These are phyloP conservation scores for Paelopatides confundens DNA, from an alignment of 53 echinoderm and acorn worm species.

Conservation along the genomic window DNA sequence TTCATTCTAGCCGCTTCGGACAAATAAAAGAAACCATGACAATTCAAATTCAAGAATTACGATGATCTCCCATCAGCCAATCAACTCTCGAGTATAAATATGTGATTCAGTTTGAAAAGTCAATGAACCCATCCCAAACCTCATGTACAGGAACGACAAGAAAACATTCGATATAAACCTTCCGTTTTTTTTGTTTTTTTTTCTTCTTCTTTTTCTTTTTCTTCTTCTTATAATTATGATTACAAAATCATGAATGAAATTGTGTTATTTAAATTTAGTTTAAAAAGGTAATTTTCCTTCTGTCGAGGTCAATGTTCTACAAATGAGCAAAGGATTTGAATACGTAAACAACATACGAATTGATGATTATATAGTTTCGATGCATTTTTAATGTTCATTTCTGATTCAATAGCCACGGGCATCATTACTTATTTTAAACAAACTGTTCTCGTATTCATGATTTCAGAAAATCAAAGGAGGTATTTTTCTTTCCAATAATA, in stretches of 20 bases:
- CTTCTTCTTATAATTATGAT: neutral
- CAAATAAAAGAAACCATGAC: neutral
- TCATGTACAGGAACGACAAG: neutral
- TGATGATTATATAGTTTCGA: neutral
- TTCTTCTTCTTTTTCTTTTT: no score
- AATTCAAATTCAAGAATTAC: neutral
- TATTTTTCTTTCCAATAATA: neutral
- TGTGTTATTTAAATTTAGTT: neutral
- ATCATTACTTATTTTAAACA: constrained; percentile 3
- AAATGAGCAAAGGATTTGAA: neutral
- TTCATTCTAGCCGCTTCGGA: neutral
- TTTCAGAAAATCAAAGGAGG: neutral
- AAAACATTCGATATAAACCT: neutral
- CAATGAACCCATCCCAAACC: neutral
- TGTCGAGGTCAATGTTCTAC: constrained; percentile 8
- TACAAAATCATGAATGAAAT: neutral
- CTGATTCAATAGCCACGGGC: neutral
- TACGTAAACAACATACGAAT: neutral
- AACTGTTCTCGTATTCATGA: constrained; percentile 3
- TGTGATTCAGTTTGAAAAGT: neutral
- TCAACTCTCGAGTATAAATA: neutral
- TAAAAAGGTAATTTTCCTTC: neutral
- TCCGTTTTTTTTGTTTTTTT: no score
- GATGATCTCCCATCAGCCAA: neutral
- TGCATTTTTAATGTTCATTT: neutral